Conservation (phyloP, 2,888 invertebrate species). For the Venusia cambrica region DNA sequence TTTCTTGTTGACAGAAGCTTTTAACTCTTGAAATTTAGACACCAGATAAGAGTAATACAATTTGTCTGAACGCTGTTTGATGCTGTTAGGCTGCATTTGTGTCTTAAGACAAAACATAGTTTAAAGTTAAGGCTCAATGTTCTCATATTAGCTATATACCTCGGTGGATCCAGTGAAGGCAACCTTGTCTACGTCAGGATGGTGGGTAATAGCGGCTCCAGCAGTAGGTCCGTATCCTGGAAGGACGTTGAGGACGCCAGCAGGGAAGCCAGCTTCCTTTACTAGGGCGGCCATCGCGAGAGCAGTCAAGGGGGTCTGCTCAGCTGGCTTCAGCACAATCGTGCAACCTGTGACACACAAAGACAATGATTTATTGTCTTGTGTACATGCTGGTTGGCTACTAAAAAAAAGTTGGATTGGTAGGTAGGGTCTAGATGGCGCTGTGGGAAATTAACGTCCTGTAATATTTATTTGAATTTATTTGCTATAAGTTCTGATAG, state of each 20-base stretch:
- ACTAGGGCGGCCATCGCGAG: constrained; percentile 90
- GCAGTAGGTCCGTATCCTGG: constrained; percentile 91
- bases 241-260: constrained; percentile 94
- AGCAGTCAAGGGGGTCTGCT: constrained; percentile 95
- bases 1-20: too few species aligned
- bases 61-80: too few species aligned
- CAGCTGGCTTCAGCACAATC: constrained; percentile 94
- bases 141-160: constrained; percentile 34
- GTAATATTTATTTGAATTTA: too few species aligned
- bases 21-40: too few species aligned
- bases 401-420: too few species aligned
- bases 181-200: constrained; percentile 90
- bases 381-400: too few species aligned
- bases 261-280: constrained; percentile 95
- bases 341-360: constrained; percentile 83
- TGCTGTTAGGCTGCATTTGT: too few species aligned
- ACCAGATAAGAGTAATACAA: too few species aligned
- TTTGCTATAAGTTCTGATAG: too few species aligned
- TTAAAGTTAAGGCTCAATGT: background rate
- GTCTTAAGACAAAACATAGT: background rate
- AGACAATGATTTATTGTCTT: too few species aligned
- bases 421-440: too few species aligned
- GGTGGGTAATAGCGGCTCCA: constrained; percentile 87
- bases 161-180: constrained; percentile 85
- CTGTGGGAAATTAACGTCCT: too few species aligned